Base-by-base conservation (phyloP, 2,797 vertebrate genomes). In the Siniperca scherzeri region DNA sequence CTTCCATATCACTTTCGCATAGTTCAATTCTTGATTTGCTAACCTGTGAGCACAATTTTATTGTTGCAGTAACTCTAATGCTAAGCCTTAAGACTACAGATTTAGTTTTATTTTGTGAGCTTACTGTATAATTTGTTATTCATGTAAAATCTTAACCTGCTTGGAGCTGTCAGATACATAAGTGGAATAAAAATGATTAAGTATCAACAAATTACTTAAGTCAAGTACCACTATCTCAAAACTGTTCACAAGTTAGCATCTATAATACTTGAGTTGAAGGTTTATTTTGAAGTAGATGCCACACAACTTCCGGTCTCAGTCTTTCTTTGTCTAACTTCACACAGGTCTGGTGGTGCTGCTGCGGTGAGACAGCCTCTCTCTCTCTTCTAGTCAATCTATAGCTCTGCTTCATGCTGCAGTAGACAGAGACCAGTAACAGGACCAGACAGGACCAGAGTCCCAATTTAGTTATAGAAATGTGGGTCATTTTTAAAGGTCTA, bases 251-350 rank as follows among this genome's bases (percentile, higher is more conserved):
- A 55, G 55, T 25, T 30, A 14, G n/a, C n/a, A 27, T 40, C 40
- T 40, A 46, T 46, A 46, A 46, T 44, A 44, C 42, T 46, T 46
- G 13, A 38, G 5, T 10, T 25, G 2, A 40, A 7, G 3, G 3
- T 84, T 90, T 76, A 90, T 57, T 87, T 75, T 81, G 74, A 80
- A 81, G 33, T 19, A 0, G 14, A 11, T 7, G 22, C 5, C 10
- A 7, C 0, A 0, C 0, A 0, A 0, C 40, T 74, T 91, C 85
- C 81, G 64, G 25, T 79, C 0, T 61, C 7, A 13, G 59, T 65
- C 6, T 52, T 70, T 61, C 27, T 38, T 5, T 48, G 16, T 53
- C 1, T 12, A 38, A 27, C 72, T 80, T 83, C 1, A 70, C 65
- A 1, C 10, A 74, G n/a, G 14, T 72, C 77, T 70, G 56, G 30